Conservation (phyloP, 2,888 invertebrate species). For the Phytoseiulus persimilis region DNA sequence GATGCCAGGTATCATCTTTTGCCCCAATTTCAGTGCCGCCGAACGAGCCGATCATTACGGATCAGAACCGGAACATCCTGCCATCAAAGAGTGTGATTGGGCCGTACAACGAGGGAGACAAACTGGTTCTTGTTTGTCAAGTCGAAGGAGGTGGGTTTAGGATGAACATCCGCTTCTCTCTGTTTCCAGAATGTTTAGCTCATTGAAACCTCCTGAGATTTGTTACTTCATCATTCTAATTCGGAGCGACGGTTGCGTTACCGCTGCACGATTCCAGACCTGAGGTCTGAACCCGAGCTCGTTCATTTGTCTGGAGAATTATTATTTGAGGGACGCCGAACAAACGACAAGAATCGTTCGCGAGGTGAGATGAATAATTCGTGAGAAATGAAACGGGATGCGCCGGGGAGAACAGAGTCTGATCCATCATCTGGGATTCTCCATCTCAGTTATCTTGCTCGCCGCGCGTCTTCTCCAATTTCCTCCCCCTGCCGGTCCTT, state of each 20-base stretch:
- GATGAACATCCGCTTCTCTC: no score
- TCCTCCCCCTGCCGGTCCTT: background rate
- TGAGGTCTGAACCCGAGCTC: background rate
- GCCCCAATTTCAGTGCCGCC: slow-evolving; percentile 41
- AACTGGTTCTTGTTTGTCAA: slow-evolving; percentile 45
- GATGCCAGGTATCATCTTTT: no score
- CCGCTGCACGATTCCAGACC: background rate
- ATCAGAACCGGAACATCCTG: slow-evolving; percentile 43
- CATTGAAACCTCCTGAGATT: background rate
- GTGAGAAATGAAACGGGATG: background rate
- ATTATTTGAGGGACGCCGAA: background rate
- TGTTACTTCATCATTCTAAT: no score
- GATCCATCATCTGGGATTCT: background rate
- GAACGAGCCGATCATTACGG: slow-evolving; percentile 44
- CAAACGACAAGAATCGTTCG: background rate
- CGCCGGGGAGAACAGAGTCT: background rate
- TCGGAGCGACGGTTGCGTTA: background rate
- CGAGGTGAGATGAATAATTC: background rate
- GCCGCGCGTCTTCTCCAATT: background rate
- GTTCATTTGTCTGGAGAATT: background rate
- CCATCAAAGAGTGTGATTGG: slow-evolving; percentile 44
- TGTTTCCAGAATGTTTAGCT: background rate
- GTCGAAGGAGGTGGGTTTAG: slow-evolving; percentile 45
- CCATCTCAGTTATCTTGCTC: background rate
- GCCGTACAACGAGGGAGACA: slow-evolving; percentile 46